These are phyloP conservation scores for Scomberomorus guttatus DNA, from an alignment of 2,797 vertebrate genomes.

Conservation along the genomic window DNA sequence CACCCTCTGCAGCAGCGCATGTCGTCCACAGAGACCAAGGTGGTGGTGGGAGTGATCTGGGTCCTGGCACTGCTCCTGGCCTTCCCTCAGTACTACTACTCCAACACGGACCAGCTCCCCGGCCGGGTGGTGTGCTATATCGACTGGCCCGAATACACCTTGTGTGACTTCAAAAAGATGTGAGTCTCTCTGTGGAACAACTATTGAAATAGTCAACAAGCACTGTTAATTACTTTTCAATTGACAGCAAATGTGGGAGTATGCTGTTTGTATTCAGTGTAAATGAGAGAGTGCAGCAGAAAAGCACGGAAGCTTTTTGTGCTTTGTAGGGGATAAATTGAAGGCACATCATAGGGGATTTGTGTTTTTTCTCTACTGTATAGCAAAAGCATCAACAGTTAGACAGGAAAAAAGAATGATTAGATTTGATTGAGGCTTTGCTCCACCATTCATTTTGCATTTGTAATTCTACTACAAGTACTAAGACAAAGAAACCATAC, in stretches of 20 bases:
- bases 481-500: not conserved
- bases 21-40: constrained; percentile 93
- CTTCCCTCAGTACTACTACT: constrained; percentile 95
- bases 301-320: constrained; percentile 30
- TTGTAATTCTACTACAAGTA: constrained; percentile 8
- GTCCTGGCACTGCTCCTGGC: constrained; percentile 93
- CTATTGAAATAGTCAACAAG: constrained; percentile 16
- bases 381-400: not conserved
- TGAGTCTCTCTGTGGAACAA: constrained; percentile 80
- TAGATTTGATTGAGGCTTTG: constrained; percentile 29
- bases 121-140: constrained; percentile 92
- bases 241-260: constrained; percentile 31
- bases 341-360: constrained; percentile 40
- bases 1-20: constrained; percentile 95
- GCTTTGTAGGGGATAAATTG: constrained; percentile 40
- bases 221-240: constrained; percentile 46
- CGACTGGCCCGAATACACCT: constrained; percentile 90
- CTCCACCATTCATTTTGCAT: constrained; percentile 1
- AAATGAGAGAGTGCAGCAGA: constrained; percentile 14
- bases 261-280: constrained; percentile 35
- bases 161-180: constrained; percentile 88
- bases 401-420: constrained; percentile 10
- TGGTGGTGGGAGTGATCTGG: constrained; percentile 94
- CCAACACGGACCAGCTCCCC: constrained; percentile 82
- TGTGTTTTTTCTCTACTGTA: constrained; percentile 3